Percentiles rank a stretch among this genome's conserved stretches.
Conservation (phyloP, 2,113 vertebrate genomes). For the Sylvilagus bachmani region DNA sequence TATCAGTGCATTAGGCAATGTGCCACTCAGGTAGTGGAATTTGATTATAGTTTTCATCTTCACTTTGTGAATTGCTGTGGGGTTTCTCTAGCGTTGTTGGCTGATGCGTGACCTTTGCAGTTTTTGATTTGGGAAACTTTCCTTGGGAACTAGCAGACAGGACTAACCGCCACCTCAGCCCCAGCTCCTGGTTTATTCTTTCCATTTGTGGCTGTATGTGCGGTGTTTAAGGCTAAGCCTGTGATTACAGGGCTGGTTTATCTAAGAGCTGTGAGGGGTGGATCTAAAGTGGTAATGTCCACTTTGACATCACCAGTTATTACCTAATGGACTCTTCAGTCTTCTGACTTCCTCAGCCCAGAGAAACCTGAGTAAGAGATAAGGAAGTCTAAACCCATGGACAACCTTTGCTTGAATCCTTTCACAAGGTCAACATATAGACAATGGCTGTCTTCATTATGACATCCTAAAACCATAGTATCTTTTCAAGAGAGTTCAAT, state of each 20-base stretch:
- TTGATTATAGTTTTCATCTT: constrained; percentile 81
- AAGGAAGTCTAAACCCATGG: constrained; percentile 3
- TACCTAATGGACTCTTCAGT: constrained; percentile 70
- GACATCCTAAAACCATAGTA: not conserved
- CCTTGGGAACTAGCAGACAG: not conserved
- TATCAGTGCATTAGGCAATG: constrained; percentile 63
- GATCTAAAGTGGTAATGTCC: constrained; percentile 36
- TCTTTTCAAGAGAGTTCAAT: constrained; percentile 32
- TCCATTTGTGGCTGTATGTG: not conserved
- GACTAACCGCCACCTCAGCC: not conserved
- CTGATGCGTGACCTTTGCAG: constrained; percentile 64
- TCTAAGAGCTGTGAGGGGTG: constrained; percentile 30
- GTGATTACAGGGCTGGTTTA: constrained; percentile 66
- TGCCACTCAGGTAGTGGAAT: constrained; percentile 74
- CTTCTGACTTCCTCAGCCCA: constrained; percentile 51
- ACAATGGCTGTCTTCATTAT: not conserved
- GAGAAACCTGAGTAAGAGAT: not conserved
- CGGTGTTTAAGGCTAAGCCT: constrained; percentile 60
- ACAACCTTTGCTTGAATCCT: constrained; percentile 7
- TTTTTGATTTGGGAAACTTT: constrained; percentile 74
- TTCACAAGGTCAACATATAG: not conserved
- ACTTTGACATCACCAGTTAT: constrained; percentile 47
- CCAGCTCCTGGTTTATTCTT: not conserved
- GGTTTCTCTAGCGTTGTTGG: constrained; percentile 42
- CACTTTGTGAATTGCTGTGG: constrained; percentile 71